Conservation (phyloP, 2,888 invertebrate genomes). For the Nymphalis polychloros region DNA sequence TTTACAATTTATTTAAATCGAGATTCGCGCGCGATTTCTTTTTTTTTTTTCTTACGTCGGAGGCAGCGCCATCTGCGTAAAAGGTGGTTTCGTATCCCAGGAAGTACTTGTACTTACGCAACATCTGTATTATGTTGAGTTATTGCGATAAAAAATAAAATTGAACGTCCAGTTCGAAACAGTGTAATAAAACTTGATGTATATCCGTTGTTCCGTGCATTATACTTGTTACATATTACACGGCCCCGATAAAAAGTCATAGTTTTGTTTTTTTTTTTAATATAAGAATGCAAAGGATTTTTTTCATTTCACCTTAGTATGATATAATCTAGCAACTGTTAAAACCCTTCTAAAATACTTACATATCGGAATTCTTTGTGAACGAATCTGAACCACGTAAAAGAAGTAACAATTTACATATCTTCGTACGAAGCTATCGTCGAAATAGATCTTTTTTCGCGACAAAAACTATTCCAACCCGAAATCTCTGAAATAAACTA, state of each 20-base stretch:
- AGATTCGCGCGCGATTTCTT: constrained; percentile 55
- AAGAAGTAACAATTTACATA: constrained; percentile 2
- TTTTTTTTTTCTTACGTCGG: constrained; percentile 43
- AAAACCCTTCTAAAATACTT: too few relatives aligned
- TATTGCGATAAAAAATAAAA: constrained; percentile 38
- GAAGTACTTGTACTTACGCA: constrained; percentile 55
- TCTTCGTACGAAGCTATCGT: background rate
- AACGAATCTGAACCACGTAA: too few relatives aligned
- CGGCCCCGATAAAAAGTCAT: constrained; percentile 5
- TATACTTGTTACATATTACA: constrained; percentile 8
- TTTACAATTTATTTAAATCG: constrained; percentile 70
- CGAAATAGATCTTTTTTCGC: constrained; percentile 8
- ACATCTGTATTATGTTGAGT: constrained; percentile 53
- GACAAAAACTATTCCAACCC: constrained; percentile 23
- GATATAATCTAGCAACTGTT: too few relatives aligned
- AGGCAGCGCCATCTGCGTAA: constrained; percentile 60
- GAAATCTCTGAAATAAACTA: constrained; percentile 24
- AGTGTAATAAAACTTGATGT: constrained; percentile 14
- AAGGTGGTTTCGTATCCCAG: constrained; percentile 62
- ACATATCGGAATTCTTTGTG: background rate
- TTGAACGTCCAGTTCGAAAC: constrained; percentile 21
- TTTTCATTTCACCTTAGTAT: too few relatives aligned
- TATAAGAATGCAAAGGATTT: too few relatives aligned
- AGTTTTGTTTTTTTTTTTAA: background rate
- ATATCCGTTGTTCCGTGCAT: constrained; percentile 8